Evolutionary conservation across 2,888 invertebrate genomes (phyloP).

Genomic region (Abrostola tripartita): DNA sequence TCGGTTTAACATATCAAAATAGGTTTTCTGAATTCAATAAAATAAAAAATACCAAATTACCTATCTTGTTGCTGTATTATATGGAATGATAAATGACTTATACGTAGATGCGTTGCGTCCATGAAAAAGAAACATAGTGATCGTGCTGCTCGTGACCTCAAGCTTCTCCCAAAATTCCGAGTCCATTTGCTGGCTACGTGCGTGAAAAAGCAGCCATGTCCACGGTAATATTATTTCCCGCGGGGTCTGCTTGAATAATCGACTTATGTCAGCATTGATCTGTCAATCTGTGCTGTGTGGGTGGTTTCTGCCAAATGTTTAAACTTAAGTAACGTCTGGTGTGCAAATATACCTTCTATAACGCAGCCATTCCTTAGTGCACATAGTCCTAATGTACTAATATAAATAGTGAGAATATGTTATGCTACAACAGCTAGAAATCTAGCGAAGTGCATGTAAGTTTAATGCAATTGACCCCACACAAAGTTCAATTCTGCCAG

Average conservation of each 20-base stretch:
- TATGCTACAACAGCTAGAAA: conserved; percentile 24
- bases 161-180: conserved; percentile 77
- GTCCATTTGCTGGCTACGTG: conserved; percentile 78
- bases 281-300: conserved; percentile 38
- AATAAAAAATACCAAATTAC: background rate
- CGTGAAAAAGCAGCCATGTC: conserved; percentile 75
- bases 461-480: conserved; percentile 62
- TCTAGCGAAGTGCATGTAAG: conserved; percentile 45
- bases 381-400: conserved; percentile 11
- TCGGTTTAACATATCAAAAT: too few species aligned
- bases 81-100: conserved; percentile 69
- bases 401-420: conserved; percentile 18
- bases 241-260: conserved; percentile 64
- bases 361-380: conserved; percentile 11
- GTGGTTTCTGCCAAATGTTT: conserved; percentile 30
- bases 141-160: conserved; percentile 77
- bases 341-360: conserved; percentile 17
- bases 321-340: conserved; percentile 28
- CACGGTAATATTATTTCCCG: conserved; percentile 72
- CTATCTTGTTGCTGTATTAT: conserved; percentile 22
- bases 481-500: conserved; percentile 62
- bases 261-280: conserved; percentile 54
- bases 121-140: conserved; percentile 49
- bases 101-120: conserved; percentile 36
- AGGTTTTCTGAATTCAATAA: too few species aligned